Evolutionary conservation across 2,797 vertebrate species (phyloP).

Genomic region (Amphiprion clarkii): DNA sequence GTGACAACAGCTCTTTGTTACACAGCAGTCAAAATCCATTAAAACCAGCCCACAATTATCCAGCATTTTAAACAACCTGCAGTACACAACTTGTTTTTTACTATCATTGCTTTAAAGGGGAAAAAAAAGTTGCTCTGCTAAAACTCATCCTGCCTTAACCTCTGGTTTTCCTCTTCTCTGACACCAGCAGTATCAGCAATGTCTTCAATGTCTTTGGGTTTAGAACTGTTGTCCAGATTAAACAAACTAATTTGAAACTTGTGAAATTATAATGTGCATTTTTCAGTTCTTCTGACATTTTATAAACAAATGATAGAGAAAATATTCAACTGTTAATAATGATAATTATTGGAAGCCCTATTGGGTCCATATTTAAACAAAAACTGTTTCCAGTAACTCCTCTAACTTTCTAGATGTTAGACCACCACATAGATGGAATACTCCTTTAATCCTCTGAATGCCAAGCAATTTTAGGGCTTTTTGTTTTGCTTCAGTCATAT

Average conservation of each 20-base stretch:
- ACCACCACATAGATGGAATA: neutral
- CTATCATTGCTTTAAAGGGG: neutral
- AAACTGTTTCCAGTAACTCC: no score
- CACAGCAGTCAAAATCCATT: no score
- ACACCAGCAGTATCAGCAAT: slow-evolving; percentile 1
- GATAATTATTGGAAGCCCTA: no score
- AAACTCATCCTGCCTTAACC: neutral
- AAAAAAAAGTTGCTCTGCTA: neutral
- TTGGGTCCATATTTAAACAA: no score
- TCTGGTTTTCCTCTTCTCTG: neutral
- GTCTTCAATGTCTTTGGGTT: no score
- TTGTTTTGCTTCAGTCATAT: no score
- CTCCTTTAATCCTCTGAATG: no score
- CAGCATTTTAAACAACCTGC: slow-evolving; percentile 15
- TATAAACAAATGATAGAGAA: neutral
- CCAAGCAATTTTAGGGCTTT: no score
- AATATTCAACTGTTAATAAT: neutral
- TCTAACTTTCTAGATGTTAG: neutral
- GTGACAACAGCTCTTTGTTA: slow-evolving; percentile 1
- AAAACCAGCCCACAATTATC: neutral
- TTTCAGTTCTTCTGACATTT: neutral
- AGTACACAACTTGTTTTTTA: neutral
- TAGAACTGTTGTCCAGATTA: neutral
- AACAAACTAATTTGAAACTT: neutral
- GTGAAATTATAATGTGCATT: neutral